Evolutionary conservation across 2,888 invertebrate species (phyloP).

Genomic region (Rhagonycha lutea): DNA sequence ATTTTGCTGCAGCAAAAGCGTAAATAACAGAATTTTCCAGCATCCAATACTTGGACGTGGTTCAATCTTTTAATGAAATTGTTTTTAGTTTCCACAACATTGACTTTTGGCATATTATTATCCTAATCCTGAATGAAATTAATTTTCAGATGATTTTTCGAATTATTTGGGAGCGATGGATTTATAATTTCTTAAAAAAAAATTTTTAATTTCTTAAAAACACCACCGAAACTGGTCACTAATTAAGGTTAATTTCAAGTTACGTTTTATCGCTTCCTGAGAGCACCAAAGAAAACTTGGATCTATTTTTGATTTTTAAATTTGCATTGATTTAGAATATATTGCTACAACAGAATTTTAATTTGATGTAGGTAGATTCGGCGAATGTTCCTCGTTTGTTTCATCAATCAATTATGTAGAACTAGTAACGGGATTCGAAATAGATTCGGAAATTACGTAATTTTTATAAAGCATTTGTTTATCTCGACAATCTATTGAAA

Average conservation of each 20-base stretch:
- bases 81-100: too few relatives aligned
- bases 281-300: too few relatives aligned
- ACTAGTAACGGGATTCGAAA: not conserved
- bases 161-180: too few relatives aligned
- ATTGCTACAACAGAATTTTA: not conserved
- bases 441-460: not conserved
- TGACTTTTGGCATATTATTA: too few relatives aligned
- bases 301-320: not conserved
- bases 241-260: too few relatives aligned
- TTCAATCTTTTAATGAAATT: too few relatives aligned
- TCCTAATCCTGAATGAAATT: too few relatives aligned
- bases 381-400: not conserved
- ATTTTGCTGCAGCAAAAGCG: not conserved
- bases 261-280: too few relatives aligned
- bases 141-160: too few relatives aligned
- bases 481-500: not conserved
- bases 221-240: too few relatives aligned
- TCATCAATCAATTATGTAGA: not conserved
- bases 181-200: too few relatives aligned
- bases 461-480: not conserved
- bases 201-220: too few relatives aligned
- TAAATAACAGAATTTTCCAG: not conserved
- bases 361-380: not conserved
- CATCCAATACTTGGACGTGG: not conserved
- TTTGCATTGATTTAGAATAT: not conserved